A percentile compares a stretch with the other conserved stretches of the same genome.
phyloP scores from a whole-genome alignment of 2,888 invertebrate species.

The Heliconius cydno region DNA sequence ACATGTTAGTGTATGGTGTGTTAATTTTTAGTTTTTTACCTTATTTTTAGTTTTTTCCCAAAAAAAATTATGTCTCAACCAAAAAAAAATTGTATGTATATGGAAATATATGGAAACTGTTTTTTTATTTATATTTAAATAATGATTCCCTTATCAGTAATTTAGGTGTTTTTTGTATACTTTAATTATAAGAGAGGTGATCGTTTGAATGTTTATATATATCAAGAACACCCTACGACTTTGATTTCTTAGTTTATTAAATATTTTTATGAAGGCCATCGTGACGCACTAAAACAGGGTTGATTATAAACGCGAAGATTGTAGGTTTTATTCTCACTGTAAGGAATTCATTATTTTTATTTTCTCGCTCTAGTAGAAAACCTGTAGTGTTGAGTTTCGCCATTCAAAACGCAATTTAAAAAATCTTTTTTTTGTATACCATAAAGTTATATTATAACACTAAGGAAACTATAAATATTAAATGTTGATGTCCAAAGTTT shows the following conservation, averaged over 20 bases:
- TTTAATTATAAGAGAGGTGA: not conserved
- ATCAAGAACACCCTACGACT: not conserved
- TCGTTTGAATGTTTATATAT: not conserved
- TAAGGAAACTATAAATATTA: too few species aligned
- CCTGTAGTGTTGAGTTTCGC: not conserved
- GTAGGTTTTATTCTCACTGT: too few species aligned
- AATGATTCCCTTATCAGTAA: constrained; percentile 1
- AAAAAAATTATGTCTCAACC: constrained; percentile 55
- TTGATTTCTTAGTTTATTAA: not conserved
- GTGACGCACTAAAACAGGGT: not conserved
- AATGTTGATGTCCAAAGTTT: too few species aligned
- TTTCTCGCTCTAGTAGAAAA: not conserved
- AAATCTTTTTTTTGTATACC: too few species aligned
- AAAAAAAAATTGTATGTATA: constrained; percentile 51
- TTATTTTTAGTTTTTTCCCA: constrained; percentile 57
- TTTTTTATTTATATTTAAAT: not conserved
- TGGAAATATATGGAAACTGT: not conserved
- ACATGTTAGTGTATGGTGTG: constrained; percentile 68
- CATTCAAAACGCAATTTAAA: not conserved
- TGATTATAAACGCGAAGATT: too few species aligned
- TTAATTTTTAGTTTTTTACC: constrained; percentile 65
- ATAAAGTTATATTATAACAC: too few species aligned
- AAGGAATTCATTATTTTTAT: too few species aligned
- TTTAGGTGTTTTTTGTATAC: not conserved
- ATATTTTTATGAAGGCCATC: not conserved